Percentiles rank a stretch among this genome's conserved stretches.
These are phyloP conservation scores for Pterophyllum scalare DNA, from an alignment of 2,113 vertebrate genomes.

Conservation along the genomic window DNA sequence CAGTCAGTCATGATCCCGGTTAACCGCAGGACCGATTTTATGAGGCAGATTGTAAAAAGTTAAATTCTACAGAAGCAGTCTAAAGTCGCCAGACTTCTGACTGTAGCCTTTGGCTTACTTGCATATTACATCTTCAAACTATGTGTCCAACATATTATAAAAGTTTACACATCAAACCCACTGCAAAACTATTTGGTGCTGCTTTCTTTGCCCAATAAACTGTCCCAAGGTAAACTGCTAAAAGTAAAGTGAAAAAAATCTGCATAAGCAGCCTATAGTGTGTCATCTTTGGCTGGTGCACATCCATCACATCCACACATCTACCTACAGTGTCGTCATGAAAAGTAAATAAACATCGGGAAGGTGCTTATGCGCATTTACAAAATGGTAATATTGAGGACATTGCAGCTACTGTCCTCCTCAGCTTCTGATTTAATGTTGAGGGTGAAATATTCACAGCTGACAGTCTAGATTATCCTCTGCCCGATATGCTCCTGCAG, in stretches of 20 bases:
- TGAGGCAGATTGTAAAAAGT: conserved; percentile 30
- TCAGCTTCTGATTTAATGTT: conserved; percentile 8
- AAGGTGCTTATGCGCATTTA: conserved; percentile 60
- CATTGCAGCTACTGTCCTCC: conserved; percentile 15
- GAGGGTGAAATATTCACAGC: conserved; percentile 10
- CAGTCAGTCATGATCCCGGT: conserved; percentile 45
- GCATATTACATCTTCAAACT: background rate
- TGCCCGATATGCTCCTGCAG: conserved; percentile 80
- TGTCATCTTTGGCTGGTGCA: conserved; percentile 45
- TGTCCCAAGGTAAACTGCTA: background rate
- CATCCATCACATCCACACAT: conserved; percentile 8
- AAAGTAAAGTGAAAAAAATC: background rate
- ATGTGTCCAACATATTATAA: background rate
- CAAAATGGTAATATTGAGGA: conserved; percentile 21
- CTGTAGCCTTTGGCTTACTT: conserved; percentile 13
- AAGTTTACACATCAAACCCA: conserved; percentile 29
- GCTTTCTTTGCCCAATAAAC: conserved; percentile 5
- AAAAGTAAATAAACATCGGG: conserved; percentile 53
- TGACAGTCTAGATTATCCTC: conserved; percentile 68
- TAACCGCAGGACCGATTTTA: conserved; percentile 40
- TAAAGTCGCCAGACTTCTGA: conserved; percentile 17
- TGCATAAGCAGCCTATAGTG: conserved; percentile 35
- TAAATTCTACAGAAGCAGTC: conserved; percentile 57
- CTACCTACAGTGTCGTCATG: conserved; percentile 28
- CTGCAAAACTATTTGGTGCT: conserved; percentile 7